Conservation (phyloP, 2,888 invertebrate genomes). For the Xanthorhoe spadicearia region DNA sequence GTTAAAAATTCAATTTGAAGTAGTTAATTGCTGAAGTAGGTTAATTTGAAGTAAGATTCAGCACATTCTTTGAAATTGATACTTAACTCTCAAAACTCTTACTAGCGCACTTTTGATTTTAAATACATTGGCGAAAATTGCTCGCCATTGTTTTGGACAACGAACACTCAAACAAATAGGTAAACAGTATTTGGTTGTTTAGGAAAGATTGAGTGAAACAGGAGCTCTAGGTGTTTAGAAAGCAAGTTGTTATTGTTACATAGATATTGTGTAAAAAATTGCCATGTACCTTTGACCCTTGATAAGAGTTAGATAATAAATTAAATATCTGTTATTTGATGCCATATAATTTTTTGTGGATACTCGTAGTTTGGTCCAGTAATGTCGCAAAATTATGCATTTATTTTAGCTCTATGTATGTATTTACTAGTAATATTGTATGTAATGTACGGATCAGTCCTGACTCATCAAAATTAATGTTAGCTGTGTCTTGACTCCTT, state of each 20-base stretch:
- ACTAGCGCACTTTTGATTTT: constrained; percentile 6
- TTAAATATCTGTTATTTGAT: constrained; percentile 21
- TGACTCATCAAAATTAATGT: constrained; percentile 4
- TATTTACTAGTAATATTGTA: constrained; percentile 19
- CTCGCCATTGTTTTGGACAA: background rate
- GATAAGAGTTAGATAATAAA: constrained; percentile 18
- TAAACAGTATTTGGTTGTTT: background rate
- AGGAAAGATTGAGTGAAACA: constrained; percentile 8
- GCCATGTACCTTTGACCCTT: constrained; percentile 20
- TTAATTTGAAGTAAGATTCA: constrained; percentile 9
- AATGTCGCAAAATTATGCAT: constrained; percentile 37
- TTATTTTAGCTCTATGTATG: constrained; percentile 25
- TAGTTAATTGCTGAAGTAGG: constrained; percentile 14
- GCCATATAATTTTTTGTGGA: constrained; percentile 18
- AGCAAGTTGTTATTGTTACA: constrained; percentile 10
- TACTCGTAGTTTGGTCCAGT: constrained; percentile 7
- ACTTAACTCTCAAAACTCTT: background rate
- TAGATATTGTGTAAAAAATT: constrained; percentile 16
- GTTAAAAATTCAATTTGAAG: constrained; percentile 17
- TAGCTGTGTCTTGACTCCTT: constrained; percentile 14
- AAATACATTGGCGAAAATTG: background rate
- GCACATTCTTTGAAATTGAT: constrained; percentile 9
- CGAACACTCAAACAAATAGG: background rate
- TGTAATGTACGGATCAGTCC: background rate
- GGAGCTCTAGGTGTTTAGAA: constrained; percentile 2